Evolutionary conservation across 1,140 invertebrate species (phyloP).

Genomic region (Nixonia krombeini): DNA sequence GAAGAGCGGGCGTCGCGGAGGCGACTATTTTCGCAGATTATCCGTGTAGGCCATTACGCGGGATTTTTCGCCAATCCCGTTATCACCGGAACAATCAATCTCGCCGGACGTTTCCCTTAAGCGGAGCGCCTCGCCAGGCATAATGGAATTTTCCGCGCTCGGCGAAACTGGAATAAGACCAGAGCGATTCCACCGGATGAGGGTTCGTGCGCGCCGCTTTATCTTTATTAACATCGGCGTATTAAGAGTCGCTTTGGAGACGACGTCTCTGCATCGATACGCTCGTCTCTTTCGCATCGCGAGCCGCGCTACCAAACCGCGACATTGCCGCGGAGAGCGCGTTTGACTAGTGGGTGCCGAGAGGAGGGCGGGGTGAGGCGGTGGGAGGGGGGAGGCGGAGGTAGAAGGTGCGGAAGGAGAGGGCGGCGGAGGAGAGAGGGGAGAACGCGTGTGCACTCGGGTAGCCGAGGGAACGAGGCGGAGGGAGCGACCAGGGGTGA

Average conservation of each 20-base stretch:
- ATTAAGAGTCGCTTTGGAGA: slow-evolving; percentile 2
- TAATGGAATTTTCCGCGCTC: background rate
- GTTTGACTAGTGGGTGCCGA: slow-evolving; percentile 19
- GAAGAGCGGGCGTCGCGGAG: too few species aligned
- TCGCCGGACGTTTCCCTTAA: background rate
- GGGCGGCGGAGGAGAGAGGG: slow-evolving; percentile 2
- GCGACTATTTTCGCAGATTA: too few species aligned
- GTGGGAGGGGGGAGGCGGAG: slow-evolving; percentile 23
- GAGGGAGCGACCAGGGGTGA: slow-evolving; percentile 19
- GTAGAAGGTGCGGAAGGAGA: slow-evolving; percentile 21
- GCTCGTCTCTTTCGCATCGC: background rate
- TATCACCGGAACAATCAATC: too few species aligned
- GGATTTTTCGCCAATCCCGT: too few species aligned
- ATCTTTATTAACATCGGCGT: slow-evolving; percentile 6
- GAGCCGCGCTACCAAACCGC: background rate
- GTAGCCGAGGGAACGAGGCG: slow-evolving; percentile 7
- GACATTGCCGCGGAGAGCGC: slow-evolving; percentile 4
- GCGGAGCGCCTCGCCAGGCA: background rate
- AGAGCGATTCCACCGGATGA: background rate
- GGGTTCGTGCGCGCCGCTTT: background rate
- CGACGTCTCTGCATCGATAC: slow-evolving; percentile 4
- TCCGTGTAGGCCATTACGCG: too few species aligned
- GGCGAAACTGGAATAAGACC: slow-evolving; percentile 3
- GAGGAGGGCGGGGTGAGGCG: background rate
- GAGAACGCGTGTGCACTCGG: slow-evolving; percentile 1